Evolutionary conservation across 2,113 vertebrate genomes (phyloP), one percentile per base, ranked within the genome.

Genomic region (Phyllostomus discolor): DNA sequence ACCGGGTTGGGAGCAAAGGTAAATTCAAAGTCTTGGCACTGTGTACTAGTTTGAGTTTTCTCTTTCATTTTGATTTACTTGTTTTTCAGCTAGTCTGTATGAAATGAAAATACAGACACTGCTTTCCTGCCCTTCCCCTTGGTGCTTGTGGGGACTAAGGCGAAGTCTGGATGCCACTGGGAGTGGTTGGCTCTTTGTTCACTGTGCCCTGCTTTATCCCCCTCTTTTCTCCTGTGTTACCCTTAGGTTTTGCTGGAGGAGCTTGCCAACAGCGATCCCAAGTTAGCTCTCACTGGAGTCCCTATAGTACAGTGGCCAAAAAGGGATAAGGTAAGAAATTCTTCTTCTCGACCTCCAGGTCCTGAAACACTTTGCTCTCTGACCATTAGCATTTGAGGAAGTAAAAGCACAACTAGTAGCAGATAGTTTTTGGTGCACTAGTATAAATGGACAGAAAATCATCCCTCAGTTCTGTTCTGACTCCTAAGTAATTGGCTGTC

Each of bases 241-340:
- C 48, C 7, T 62, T 97, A 99, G 99, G 96, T 98, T 96, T 97
- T 99, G 97, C 97, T 99, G 92, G 98, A 98, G 80, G 98, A 99
- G 79, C 99, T 99, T 97, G 98, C 98, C 0, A 98, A 96, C 95
- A 99, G 99, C 16, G 97, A 99, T 96, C 98, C 99, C 85, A 99
- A 99, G 98, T 97, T 99, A 98, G 99, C 99, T 97, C 99, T 99
- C 98, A 99, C 99, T 97, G 99, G 99, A 97, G 96, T 99, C 96
- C 99, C 99, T 54, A 99, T 99, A 82, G 99, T 99, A 95, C 99
- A 99, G 99, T 99, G 99, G 99, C 99, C 99, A 75, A 99, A 99
- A 98, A 99, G 99, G 98, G 99, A 99, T 99, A 98, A 99, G 99
- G 97, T 98, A 98, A 97, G 98, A 96, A 85, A 83, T 41, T 41